Evolutionary conservation across 1,140 invertebrate genomes (phyloP).

Genomic region (Camponotus pennsylvanicus): DNA sequence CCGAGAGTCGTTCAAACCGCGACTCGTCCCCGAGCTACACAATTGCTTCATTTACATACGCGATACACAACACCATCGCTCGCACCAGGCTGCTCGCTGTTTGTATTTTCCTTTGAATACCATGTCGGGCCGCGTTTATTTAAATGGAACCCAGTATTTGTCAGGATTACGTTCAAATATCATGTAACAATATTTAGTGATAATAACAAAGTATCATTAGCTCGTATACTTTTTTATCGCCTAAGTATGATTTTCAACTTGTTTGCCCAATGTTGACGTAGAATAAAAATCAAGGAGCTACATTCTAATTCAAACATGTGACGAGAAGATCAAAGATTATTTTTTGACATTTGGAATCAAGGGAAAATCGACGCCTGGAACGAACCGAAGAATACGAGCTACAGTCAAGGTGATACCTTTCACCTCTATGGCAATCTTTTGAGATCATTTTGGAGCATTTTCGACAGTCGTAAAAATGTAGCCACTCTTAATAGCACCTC

Average conservation of each 20-base stretch:
- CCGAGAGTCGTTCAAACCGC: neutral
- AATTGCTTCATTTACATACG: constrained; percentile 45
- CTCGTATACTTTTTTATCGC: neutral
- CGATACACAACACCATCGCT: neutral
- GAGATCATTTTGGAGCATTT: too few relatives aligned
- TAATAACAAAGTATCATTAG: neutral
- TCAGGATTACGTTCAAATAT: neutral
- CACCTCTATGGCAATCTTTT: too few relatives aligned
- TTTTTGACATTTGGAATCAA: neutral
- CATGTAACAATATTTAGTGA: neutral
- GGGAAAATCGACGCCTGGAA: neutral
- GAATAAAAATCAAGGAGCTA: neutral
- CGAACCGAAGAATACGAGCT: constrained; percentile 3
- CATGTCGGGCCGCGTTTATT: neutral
- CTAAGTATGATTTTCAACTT: neutral
- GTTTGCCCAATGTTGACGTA: neutral
- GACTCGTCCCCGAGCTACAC: constrained; percentile 26
- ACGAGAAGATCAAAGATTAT: neutral
- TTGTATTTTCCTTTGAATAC: constrained; percentile 7
- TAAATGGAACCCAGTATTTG: constrained; percentile 1
- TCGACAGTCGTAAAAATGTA: constrained; percentile 6
- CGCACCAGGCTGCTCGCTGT: neutral
- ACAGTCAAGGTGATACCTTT: neutral
- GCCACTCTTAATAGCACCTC: neutral
- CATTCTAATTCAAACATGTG: neutral